Evolutionary conservation across 1,140 invertebrate species (phyloP).

Genomic region (Anagrus nilaparvatae): DNA sequence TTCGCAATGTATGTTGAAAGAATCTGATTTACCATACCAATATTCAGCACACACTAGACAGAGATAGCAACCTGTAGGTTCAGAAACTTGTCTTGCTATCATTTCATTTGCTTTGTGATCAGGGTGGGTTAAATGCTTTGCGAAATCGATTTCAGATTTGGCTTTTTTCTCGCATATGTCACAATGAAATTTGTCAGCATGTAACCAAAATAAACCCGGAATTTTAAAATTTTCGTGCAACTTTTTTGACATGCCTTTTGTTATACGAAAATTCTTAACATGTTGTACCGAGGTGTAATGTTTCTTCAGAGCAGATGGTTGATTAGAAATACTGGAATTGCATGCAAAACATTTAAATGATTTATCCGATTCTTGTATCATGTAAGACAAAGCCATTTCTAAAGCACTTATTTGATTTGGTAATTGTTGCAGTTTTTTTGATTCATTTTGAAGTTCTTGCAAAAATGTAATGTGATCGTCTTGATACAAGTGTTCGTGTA

Average conservation of each 20-base stretch:
- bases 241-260: background rate
- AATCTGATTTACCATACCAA: conserved; percentile 15
- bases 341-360: conserved; percentile 14
- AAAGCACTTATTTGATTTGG: conserved; percentile 5
- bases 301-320: conserved; percentile 1
- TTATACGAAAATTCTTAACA: background rate
- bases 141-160: conserved; percentile 20
- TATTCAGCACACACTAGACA: conserved; percentile 23
- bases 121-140: conserved; percentile 15
- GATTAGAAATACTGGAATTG: conserved; percentile 11
- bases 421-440: conserved; percentile 1
- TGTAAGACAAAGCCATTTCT: conserved; percentile 13
- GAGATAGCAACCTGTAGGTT: conserved; percentile 17
- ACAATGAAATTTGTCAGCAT: conserved; percentile 21
- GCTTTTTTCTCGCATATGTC: conserved; percentile 18
- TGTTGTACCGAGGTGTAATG: conserved; percentile 12
- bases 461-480: conserved; percentile 9
- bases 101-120: conserved; percentile 9
- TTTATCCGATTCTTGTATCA: conserved; percentile 14
- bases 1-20: conserved; percentile 12
- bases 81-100: background rate
- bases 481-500: conserved; percentile 17
- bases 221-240: conserved; percentile 10
- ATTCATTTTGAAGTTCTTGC: conserved; percentile 9
- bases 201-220: conserved; percentile 21